Base-by-base conservation (phyloP, 1,140 invertebrate species). In the Zaprionus davidi region DNA sequence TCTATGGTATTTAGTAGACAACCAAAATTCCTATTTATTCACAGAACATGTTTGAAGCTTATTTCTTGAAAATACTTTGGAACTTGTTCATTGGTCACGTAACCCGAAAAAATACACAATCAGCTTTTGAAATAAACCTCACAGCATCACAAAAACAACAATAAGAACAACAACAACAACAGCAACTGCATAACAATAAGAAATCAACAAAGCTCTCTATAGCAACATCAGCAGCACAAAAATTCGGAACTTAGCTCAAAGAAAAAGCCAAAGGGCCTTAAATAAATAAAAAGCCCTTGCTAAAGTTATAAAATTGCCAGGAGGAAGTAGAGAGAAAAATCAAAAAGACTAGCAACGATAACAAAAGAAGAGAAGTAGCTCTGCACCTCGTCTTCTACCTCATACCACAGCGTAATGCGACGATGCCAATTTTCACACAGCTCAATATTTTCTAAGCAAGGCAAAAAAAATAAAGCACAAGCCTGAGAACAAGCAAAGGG, bases 371-470 rank as follows among this genome's bases (percentile, higher is more conserved):
- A 78, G 68, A 63, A 24, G 20, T 22, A 51, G n/a, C 15, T 41
- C 31, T 31, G 7, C 15, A 44, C 7, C 41, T n/a, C 46, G 4
- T 9, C 46, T 51, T 11, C 56, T 56, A 28, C 57, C 20, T 24
- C 44, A 22, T n/a, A n/a, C n/a, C n/a, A 69, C 34, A 38, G 36
- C 38, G 46, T 53, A 64, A 26, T 56, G 85, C 84, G 22, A 71
- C 66, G 85, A 75, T 90, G 85, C 79, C 85, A 77, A 62, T 85
- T 90, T 90, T 90, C 84, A 88, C 51, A 58, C 66, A 64, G 65
- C 71, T 62, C 36, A 66, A 62, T 82, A 62, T 68, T 74, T 62
- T 70, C 66, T 62, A 76, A 79, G 66, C 60, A 20, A 64, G 46
- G n/a, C n/a, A 63, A 28, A 3, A 34, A 34, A 9, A 34, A n/a